Base-by-base conservation (phyloP, 2,888 invertebrate genomes). In the Noctua pronuba region DNA sequence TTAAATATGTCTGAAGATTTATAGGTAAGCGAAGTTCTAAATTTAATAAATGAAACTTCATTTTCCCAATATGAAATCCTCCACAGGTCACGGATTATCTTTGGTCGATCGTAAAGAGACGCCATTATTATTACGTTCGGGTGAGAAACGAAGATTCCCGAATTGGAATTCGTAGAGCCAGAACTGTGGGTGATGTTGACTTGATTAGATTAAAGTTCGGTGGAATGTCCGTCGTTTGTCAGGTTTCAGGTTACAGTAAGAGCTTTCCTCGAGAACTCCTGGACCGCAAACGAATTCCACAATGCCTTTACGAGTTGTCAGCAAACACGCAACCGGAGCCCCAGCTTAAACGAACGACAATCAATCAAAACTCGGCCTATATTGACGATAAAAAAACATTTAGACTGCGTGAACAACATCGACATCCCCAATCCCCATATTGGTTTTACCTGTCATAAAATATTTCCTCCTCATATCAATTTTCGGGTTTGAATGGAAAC, bases 11-110 rank as follows among this genome's bases (percentile, higher is more conserved):
- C 31, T n/a, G 18, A 77, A 65, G 67, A 75, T 79, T 83, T 68
- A 75, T 76, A 78, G 31, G 35, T 75, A 41, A 77, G 35, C 21
- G 4, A 60, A 69, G 74, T 70, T 78, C 66, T 24, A 65, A 75
- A 80, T n/a, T n/a, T n/a, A n/a, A n/a, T 76, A 69, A 78, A 78
- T 69, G 55, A 77, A 80, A 83, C 71, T 78, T 79, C 60, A 79
- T 75, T 84, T 79, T 55, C 60, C 73, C 64, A 73, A 84, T 75
- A 75, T 78, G 75, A 78, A 82, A 86, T 79, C 76, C 38, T 72
- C 65, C 31, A 74, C 72, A 77, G 79, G 75, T 79, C 86, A 82
- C 79, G 71, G 74, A 81, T 83, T 75, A 88, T 88, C 80, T 79
- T 75, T 67, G 69, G 74, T 58, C 55, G 76, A 70, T 78, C 77